A percentile compares a stretch with the other conserved stretches of the same genome.
Evolutionary conservation across 2,797 vertebrate genomes (phyloP).

Genomic region (Myripristis murdjan): DNA sequence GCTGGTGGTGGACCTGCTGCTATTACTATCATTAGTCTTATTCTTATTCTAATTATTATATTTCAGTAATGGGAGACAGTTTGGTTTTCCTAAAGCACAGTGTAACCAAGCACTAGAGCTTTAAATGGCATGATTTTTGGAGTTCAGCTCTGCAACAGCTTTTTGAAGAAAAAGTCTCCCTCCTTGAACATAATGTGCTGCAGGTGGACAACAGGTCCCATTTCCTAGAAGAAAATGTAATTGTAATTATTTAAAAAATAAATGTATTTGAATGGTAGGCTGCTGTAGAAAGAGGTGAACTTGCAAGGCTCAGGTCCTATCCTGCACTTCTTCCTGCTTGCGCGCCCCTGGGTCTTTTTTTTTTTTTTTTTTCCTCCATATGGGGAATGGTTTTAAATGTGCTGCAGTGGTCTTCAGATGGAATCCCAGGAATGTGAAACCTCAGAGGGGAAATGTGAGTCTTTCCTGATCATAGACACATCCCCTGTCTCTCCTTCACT

Average conservation of each 20-base stretch:
- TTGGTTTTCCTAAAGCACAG: background rate
- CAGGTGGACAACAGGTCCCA: conserved; percentile 3
- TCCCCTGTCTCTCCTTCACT: conserved; percentile 69
- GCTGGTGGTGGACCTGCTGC: background rate
- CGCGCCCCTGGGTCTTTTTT: conserved; percentile 10
- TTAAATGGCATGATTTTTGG: background rate
- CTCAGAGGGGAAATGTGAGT: conserved; percentile 78
- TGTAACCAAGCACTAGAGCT: background rate
- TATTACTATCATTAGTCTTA: background rate
- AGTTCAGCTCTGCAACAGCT: background rate
- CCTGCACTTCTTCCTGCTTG: conserved; percentile 9
- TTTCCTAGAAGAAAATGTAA: background rate
- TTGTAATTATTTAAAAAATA: background rate
- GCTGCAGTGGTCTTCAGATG: conserved; percentile 74
- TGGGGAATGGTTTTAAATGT: conserved; percentile 79
- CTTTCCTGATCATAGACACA: conserved; percentile 73
- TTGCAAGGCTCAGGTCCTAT: background rate
- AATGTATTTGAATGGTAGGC: conserved; percentile 4
- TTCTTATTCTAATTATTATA: background rate
- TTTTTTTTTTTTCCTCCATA: conserved; percentile 38
- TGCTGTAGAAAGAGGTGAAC: conserved; percentile 7
- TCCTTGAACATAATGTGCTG: background rate
- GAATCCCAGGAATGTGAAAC: conserved; percentile 83
- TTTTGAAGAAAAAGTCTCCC: background rate
- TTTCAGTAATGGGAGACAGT: background rate